Conservation (phyloP, 2,888 invertebrate species). For the Flabesymbios commensalis region DNA sequence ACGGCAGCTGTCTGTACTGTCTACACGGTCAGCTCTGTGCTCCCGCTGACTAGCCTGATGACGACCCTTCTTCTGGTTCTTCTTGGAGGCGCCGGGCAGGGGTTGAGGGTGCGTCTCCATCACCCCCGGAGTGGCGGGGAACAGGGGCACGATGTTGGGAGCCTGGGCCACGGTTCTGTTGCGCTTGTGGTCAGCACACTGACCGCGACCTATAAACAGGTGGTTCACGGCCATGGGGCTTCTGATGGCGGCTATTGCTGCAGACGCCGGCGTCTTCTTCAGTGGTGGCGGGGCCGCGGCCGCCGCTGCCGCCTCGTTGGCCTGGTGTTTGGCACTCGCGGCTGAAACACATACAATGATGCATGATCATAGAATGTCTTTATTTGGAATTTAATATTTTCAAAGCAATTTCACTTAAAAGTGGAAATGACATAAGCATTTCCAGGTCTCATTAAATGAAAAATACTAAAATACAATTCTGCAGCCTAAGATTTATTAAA, state of each 20-base stretch:
- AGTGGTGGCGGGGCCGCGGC: too few relatives aligned
- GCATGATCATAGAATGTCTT: too few relatives aligned
- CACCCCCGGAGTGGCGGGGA: background rate
- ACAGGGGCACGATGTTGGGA: conserved; percentile 46
- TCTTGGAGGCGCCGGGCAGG: background rate
- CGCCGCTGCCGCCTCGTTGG: background rate
- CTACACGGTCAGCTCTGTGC: too few relatives aligned
- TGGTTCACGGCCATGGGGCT: conserved; percentile 57
- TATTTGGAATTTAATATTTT: too few relatives aligned
- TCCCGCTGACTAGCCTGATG: background rate
- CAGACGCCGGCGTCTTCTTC: too few relatives aligned
- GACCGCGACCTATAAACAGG: conserved; percentile 50
- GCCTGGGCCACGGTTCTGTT: conserved; percentile 50
- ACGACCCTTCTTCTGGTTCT: background rate
- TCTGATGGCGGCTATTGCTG: conserved; percentile 46
- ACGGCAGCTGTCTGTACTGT: too few relatives aligned
- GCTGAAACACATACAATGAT: conserved; percentile 37
- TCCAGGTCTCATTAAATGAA: too few relatives aligned
- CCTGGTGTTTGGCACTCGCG: conserved; percentile 45
- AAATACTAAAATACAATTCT: too few relatives aligned
- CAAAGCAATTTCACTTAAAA: too few relatives aligned
- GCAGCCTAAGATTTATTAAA: too few relatives aligned
- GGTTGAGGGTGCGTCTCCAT: background rate
- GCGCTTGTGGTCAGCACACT: conserved; percentile 14
- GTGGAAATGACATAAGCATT: too few relatives aligned